A percentile compares a stretch with the other conserved stretches of the same genome.
These are phyloP conservation scores for Drosophila subpulchrella DNA, from an alignment of 1,140 invertebrate species.

Conservation along the genomic window DNA sequence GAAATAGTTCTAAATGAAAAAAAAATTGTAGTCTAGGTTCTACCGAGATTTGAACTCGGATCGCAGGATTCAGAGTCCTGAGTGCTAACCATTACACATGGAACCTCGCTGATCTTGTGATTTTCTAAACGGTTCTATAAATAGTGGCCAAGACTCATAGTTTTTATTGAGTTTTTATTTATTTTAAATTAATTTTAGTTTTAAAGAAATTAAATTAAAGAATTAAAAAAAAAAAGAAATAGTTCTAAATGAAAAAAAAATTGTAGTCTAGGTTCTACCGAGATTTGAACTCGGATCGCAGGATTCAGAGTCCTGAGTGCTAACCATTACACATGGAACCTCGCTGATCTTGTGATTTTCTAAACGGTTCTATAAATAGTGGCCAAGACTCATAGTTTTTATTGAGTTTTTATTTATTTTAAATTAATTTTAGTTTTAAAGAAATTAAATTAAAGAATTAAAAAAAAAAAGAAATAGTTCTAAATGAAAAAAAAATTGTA, in stretches of 20 bases:
- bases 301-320: slow-evolving; percentile 96
- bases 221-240: too few relatives aligned
- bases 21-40: slow-evolving; percentile 85
- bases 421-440: background rate
- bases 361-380: background rate
- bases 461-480: background rate
- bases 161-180: too few relatives aligned
- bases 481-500: background rate
- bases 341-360: background rate
- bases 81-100: slow-evolving; percentile 96
- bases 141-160: background rate
- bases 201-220: background rate
- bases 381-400: too few relatives aligned
- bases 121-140: background rate
- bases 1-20: background rate
- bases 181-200: background rate
- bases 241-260: background rate
- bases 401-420: background rate
- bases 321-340: slow-evolving; percentile 95
- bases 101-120: slow-evolving; percentile 83
- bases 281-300: slow-evolving; percentile 95
- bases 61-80: slow-evolving; percentile 96
- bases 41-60: slow-evolving; percentile 94
- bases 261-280: slow-evolving; percentile 88
- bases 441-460: background rate